Conservation (phyloP, 2,113 vertebrate genomes). For the Calonectris borealis region DNA sequence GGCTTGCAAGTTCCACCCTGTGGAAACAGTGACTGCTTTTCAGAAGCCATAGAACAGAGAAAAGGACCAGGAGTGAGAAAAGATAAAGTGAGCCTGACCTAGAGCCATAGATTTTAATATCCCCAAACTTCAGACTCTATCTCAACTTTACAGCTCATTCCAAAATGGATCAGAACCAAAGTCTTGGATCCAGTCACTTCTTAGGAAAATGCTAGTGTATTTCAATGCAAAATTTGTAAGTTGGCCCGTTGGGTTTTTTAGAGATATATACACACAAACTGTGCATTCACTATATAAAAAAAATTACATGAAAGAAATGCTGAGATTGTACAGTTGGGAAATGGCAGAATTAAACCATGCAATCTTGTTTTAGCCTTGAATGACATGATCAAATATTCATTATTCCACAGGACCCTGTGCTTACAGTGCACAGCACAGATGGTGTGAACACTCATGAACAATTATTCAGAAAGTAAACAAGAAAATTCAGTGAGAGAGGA, state of each 20-base stretch:
- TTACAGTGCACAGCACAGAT: conserved; percentile 20
- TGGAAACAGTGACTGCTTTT: background rate
- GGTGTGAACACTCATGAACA: background rate
- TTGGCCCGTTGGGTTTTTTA: background rate
- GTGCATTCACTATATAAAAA: background rate
- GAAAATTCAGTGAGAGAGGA: background rate
- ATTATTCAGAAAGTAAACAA: background rate
- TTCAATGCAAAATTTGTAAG: background rate
- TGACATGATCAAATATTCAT: conserved; percentile 40
- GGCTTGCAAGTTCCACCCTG: background rate
- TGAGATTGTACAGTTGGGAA: background rate
- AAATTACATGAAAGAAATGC: background rate
- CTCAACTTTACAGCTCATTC: background rate
- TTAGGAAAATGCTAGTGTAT: background rate
- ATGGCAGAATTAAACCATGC: background rate
- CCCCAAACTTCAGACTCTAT: background rate
- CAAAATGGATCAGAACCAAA: background rate
- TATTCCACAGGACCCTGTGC: background rate
- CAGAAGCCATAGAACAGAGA: background rate
- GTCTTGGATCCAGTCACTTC: background rate
- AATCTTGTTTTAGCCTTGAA: background rate
- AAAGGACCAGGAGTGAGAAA: background rate
- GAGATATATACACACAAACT: background rate
- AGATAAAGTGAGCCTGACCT: background rate
- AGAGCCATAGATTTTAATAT: background rate